Conservation (phyloP, 2,888 invertebrate species). For the Trachelus stipa region DNA sequence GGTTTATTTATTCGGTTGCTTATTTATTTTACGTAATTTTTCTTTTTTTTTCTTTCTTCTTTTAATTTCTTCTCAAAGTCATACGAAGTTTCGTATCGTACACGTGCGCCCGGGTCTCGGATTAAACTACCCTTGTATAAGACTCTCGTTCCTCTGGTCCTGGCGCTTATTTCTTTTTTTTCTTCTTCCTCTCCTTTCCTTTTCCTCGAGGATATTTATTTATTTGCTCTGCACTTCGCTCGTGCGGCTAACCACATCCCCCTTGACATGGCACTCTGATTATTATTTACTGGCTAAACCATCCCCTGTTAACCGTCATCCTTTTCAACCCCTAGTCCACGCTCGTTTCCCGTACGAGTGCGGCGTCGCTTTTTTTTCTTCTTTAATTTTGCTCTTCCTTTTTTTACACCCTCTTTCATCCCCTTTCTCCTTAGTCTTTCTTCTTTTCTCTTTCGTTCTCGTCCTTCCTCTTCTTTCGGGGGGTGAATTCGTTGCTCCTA, state of each 20-base stretch:
- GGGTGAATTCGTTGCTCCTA: not conserved
- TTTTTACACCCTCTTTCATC: not conserved
- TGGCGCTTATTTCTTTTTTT: not conserved
- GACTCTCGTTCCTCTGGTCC: not conserved
- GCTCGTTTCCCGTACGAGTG: not conserved
- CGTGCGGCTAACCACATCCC: not conserved
- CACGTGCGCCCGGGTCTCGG: not conserved
- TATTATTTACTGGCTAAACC: not conserved
- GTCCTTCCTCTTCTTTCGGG: not conserved
- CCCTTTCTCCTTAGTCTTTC: not conserved
- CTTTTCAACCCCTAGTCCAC: not conserved
- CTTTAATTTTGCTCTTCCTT: not conserved
- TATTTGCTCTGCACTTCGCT: not conserved
- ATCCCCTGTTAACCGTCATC: not conserved
- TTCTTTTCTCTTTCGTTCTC: not conserved
- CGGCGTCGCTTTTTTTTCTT: not conserved
- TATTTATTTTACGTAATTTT: not conserved
- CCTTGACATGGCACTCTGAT: not conserved
- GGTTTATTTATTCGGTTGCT: not conserved
- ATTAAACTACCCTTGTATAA: not conserved
- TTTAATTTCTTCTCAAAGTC: not conserved
- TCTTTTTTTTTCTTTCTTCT: not conserved
- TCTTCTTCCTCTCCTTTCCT: not conserved
- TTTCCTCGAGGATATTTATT: not conserved
- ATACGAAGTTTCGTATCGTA: not conserved